Base-by-base conservation (phyloP, 2,113 vertebrate species). In the Neotragus pygmaeus region DNA sequence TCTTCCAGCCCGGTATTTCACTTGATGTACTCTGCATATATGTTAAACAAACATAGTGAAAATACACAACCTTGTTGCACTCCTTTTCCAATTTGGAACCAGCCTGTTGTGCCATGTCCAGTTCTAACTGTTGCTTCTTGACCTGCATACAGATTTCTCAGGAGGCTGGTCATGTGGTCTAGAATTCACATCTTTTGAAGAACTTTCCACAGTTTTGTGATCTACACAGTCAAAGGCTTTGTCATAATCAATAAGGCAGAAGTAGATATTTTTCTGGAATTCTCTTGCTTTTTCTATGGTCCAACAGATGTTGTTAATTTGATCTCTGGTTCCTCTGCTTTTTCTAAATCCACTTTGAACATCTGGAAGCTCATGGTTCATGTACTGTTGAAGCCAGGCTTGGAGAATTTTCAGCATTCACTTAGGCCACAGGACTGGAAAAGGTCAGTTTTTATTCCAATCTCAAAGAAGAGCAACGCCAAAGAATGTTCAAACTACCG, bases 41-140 rank as follows among this genome's bases (percentile, higher is more conserved):
- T 17, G 33, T 64, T 64, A n/a, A 64, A n/a, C 62, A 9, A 64
- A 33, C 62, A n/a, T n/a, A 33, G 30, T n/a, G 62, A 64, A 64
- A 64, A 64, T 17, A 19, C n/a, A 64, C 15, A 64, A 64, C 7
- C 33, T n/a, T n/a, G 30, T 9, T 0, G 0, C 1, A 64, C 7
- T 64, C 62, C 33, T 64, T 64, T 64, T 33, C 62, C 62, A 64
- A 17, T 64, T 64, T 64, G 33, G 62, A 64, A 64, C 62, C 33
- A 64, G 3, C n/a, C 7, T 64, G 62, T 64, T 64, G 33, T 64
- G n/a, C 62, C 30, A 64, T n/a, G 15, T 64, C 62, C 33, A n/a
- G 62, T 64, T n/a, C 62, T 17, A 64, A 8, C 0, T n/a, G 3
- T n/a, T 64, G 33, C 33, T 64, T 64, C 62, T 64, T 64, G 7